Percentiles rank a stretch among this genome's conserved stretches.
These are phyloP conservation scores for Miichthys miiuy DNA, from an alignment of 2,797 vertebrate species.

Conservation along the genomic window DNA sequence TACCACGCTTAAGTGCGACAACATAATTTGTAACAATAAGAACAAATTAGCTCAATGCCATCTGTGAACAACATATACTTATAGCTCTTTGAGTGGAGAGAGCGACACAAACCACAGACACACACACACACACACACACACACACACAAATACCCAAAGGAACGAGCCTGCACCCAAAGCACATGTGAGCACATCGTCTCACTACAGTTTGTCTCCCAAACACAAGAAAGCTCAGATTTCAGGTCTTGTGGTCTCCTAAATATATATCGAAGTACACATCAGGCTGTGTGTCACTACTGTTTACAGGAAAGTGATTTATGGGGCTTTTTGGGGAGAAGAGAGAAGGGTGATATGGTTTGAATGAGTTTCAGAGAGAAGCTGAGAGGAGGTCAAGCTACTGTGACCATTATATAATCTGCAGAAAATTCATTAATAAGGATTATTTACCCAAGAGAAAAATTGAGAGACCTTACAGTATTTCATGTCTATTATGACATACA, in stretches of 20 bases:
- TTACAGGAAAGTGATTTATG: constrained; percentile 90
- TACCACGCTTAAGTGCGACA: constrained; percentile 73
- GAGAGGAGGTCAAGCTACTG: constrained; percentile 62
- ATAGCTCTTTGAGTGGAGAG: constrained; percentile 29
- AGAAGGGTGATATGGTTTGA: constrained; percentile 70
- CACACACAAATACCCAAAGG: constrained; percentile 9
- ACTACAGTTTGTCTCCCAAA: constrained; percentile 77
- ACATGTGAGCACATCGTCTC: constrained; percentile 59
- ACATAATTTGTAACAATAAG: constrained; percentile 79
- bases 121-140: constrained; percentile 30
- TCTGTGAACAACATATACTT: constrained; percentile 69
- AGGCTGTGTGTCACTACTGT: constrained; percentile 85
- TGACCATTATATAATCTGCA: constrained; percentile 62
- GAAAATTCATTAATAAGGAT: constrained; percentile 66
- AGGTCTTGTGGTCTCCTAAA: constrained; percentile 82
- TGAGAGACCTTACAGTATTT: not conserved
- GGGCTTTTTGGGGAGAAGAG: constrained; percentile 74
- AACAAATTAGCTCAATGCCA: constrained; percentile 73
- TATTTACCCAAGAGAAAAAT: constrained; percentile 41
- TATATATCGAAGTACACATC: constrained; percentile 87
- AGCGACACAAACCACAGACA: constrained; percentile 38
- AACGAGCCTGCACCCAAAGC: constrained; percentile 57
- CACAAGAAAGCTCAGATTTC: constrained; percentile 81
- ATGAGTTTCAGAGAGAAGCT: constrained; percentile 61
- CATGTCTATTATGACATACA: constrained; percentile 17